phyloP scores from a whole-genome alignment of 2,797 vertebrate species.

The Sparus aurata region DNA sequence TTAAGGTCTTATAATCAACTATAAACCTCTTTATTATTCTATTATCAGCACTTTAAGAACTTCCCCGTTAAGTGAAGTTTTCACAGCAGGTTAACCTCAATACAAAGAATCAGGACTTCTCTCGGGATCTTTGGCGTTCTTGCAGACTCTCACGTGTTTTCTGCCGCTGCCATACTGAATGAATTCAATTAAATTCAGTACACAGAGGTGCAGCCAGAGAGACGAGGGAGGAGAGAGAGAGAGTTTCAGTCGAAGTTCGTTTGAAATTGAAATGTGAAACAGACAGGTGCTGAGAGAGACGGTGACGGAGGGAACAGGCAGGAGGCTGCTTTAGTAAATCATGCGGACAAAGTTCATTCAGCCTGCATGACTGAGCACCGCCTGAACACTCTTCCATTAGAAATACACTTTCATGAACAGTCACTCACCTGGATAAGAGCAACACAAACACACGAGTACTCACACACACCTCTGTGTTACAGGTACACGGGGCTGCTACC shows the following conservation, averaged over 20 bases:
- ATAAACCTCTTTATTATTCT: too few relatives aligned
- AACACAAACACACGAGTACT: slow-evolving; percentile 7
- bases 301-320: background rate
- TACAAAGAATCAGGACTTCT: background rate
- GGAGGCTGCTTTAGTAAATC: slow-evolving; percentile 25
- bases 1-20: too few relatives aligned
- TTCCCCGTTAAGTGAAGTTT: too few relatives aligned
- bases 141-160: background rate
- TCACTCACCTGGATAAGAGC: slow-evolving; percentile 26
- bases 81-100: too few relatives aligned
- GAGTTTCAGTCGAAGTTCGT: slow-evolving; percentile 23
- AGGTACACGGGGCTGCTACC: background rate
- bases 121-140: background rate
- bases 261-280: slow-evolving; percentile 31
- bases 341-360: slow-evolving; percentile 25
- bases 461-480: slow-evolving; percentile 2
- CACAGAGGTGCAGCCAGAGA: background rate
- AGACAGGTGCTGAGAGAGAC: background rate
- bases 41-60: too few relatives aligned
- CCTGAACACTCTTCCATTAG: slow-evolving; percentile 13
- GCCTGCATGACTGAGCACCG: slow-evolving; percentile 25
- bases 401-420: slow-evolving; percentile 35
- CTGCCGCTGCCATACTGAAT: background rate
- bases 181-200: slow-evolving; percentile 2
- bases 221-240: background rate